Conservation (phyloP, 2,888 invertebrate species). For the Spisula solida region DNA sequence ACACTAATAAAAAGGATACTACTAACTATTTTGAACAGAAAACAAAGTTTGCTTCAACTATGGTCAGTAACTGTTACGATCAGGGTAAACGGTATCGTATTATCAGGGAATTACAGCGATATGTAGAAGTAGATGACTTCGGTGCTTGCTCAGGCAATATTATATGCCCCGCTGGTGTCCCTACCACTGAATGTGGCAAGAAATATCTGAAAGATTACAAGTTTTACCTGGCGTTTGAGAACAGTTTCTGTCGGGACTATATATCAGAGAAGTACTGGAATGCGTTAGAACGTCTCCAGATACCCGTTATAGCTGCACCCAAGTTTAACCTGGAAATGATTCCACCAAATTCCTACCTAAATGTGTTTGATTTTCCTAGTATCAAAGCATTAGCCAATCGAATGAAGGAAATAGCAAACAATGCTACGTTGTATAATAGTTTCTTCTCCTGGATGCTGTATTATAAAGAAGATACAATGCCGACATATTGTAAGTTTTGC, state of each 20-base stretch:
- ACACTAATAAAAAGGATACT: conserved; percentile 34
- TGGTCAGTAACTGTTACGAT: conserved; percentile 70
- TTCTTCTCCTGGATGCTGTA: conserved; percentile 77
- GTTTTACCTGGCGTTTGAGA: conserved; percentile 79
- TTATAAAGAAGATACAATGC: conserved; percentile 65
- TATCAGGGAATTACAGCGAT: conserved; percentile 63
- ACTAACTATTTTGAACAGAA: conserved; percentile 49
- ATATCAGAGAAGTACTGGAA: conserved; percentile 80
- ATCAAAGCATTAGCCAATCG: conserved; percentile 71
- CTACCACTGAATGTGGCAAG: conserved; percentile 63
- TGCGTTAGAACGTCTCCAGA: conserved; percentile 69
- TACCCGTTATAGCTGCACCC: conserved; percentile 78
- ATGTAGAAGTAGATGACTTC: conserved; percentile 62
- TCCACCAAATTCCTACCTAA: conserved; percentile 67
- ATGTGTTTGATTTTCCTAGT: conserved; percentile 72
- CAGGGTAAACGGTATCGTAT: conserved; percentile 65
- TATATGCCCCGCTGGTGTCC: conserved; percentile 56
- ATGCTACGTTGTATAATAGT: conserved; percentile 75
- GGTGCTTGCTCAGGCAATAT: conserved; percentile 58
- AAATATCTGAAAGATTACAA: conserved; percentile 71
- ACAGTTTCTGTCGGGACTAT: conserved; percentile 79
- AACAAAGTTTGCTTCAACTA: conserved; percentile 61
- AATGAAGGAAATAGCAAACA: conserved; percentile 69
- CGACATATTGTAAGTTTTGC: conserved; percentile 77
- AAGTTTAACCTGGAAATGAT: conserved; percentile 61